These are phyloP conservation scores for Neuroterus valhalla DNA, from an alignment of 1,140 invertebrate species.

Conservation along the genomic window DNA sequence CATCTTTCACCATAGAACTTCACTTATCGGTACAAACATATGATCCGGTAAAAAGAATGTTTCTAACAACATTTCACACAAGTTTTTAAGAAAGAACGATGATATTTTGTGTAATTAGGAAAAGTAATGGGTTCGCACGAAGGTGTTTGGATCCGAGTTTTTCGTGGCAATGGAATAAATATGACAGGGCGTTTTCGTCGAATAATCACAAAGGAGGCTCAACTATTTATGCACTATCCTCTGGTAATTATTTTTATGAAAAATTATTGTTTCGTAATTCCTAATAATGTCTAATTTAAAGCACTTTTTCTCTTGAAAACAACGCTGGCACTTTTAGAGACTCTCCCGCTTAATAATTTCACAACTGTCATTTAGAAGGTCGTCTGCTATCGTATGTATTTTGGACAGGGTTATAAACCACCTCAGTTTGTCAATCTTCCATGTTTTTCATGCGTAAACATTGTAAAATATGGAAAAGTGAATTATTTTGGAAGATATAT, in stretches of 20 bases:
- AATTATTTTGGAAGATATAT: too few relatives aligned
- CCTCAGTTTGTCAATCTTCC: too few relatives aligned
- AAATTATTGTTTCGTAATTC: conserved; percentile 1
- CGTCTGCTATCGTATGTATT: background rate
- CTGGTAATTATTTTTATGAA: conserved; percentile 64
- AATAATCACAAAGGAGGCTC: conserved; percentile 42
- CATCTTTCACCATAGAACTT: background rate
- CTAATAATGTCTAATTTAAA: background rate
- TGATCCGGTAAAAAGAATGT: background rate
- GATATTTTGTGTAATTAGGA: background rate
- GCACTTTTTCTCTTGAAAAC: background rate
- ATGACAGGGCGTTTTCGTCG: conserved; percentile 41
- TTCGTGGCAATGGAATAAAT: conserved; percentile 3
- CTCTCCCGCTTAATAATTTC: background rate
- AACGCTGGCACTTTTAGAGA: background rate
- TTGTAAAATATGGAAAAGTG: too few relatives aligned
- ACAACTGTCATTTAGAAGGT: background rate
- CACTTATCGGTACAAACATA: background rate
- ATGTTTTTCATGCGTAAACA: too few relatives aligned
- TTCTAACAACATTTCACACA: background rate
- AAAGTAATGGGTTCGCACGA: background rate
- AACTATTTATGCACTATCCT: conserved; percentile 76
- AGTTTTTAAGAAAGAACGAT: background rate
- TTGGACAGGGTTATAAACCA: background rate
- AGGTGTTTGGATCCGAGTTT: background rate